A percentile compares a stretch with the other conserved stretches of the same genome.
Conservation (phyloP, 2,888 invertebrate genomes). For the Eilema caniola region DNA sequence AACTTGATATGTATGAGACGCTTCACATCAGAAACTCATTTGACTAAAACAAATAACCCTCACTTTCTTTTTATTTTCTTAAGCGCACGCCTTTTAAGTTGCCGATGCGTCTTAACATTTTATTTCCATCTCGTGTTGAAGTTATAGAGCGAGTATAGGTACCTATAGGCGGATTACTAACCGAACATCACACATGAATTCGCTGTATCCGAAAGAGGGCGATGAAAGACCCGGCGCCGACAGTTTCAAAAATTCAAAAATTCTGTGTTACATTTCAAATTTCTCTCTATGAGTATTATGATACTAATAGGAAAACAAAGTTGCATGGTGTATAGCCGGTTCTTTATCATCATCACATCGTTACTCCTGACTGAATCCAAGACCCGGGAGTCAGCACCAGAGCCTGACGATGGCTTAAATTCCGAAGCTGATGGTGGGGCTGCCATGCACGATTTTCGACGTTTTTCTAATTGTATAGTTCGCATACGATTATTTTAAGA, state of each 20-base stretch:
- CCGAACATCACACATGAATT: conserved; percentile 38
- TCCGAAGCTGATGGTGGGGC: no score
- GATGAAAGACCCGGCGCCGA: conserved; percentile 34
- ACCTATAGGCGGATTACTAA: conserved; percentile 40
- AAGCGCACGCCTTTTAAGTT: conserved; percentile 71
- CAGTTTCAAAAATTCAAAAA: conserved; percentile 39
- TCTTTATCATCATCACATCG: no score
- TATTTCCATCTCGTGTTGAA: conserved; percentile 65
- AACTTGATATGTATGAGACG: conserved; percentile 73
- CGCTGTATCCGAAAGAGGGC: conserved; percentile 44
- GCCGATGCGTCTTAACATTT: conserved; percentile 68
- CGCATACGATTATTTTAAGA: no score
- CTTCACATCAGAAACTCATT: conserved; percentile 80
- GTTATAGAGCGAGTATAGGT: conserved; percentile 42
- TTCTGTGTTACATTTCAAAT: background rate
- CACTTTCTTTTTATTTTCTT: conserved; percentile 74
- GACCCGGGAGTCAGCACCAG: no score
- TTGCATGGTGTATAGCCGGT: no score
- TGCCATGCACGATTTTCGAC: no score
- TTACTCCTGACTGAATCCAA: no score
- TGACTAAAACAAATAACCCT: conserved; percentile 81
- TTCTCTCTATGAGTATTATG: no score
- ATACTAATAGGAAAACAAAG: no score
- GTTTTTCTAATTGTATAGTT: no score
- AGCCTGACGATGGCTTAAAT: no score